Evolutionary conservation across 2,888 invertebrate species (phyloP), one percentile per base, ranked within the genome.

Genomic region (Drosophila fungiperda): DNA sequence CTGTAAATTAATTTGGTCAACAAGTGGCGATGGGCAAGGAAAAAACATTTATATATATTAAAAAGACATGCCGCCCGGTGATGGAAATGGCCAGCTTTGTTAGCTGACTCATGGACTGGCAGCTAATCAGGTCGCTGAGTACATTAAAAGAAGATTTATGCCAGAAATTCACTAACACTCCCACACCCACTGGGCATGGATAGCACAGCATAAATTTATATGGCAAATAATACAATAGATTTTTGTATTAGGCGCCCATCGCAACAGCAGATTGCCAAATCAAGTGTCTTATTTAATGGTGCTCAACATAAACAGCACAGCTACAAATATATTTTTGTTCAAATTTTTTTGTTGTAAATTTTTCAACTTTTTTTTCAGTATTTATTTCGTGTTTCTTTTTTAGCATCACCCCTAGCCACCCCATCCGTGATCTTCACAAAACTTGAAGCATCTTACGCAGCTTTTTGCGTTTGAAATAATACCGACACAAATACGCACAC

Each of bases 241-340:
- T 72, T 65, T 65, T 54, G 61, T 67, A 61, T 60, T 60, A 72
- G 68, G 65, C 62, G 59, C 83, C 48, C 79, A 36, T 48, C 65
- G 11, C 50, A 59, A 49, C 72, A 68, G 64, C 73, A 62, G 80
- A 87, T 87, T 87, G 90, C 90, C 84, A 87, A 87, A 87, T 87
- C 89, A 88, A 88, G 83, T 87, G 89, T 86, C 83, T 90, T 71
- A 88, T 79, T 87, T 87, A 88, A 87, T 90, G 90, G 86, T 76
- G 77, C 87, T 82, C 82, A 89, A 89, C 88, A 89, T 86, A 87
- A 86, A 86, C 85, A 86, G 80, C 68, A n/a, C 35, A 26, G 73
- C 68, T 64, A 73, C 59, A 68, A 68, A 73, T 65, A 79, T 72
- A 74, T 72, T 73, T 58, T 60, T 58, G 50, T 65, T 49, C 64